phyloP scores from a whole-genome alignment of 2,113 vertebrate genomes.

The Amphilophus citrinellus region DNA sequence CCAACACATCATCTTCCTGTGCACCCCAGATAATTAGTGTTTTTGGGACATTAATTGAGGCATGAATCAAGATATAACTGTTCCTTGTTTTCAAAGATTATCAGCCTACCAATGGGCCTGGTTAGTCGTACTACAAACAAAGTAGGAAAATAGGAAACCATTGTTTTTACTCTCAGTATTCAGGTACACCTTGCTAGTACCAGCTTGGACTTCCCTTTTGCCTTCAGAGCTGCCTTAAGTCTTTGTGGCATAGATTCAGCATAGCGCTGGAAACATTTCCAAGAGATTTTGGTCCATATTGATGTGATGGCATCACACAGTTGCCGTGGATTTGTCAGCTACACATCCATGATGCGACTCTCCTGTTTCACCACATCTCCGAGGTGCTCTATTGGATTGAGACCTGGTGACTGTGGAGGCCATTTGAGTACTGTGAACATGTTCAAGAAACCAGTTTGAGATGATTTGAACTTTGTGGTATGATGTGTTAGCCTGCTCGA shows the following conservation, averaged over 20 bases:
- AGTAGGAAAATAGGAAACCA: not conserved
- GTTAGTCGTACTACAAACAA: not conserved
- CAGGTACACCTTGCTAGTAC: not conserved
- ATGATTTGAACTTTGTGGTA: not conserved
- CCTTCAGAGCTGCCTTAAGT: not conserved
- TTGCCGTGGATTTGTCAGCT: not conserved
- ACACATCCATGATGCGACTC: not conserved
- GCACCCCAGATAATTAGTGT: not conserved
- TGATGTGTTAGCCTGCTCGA: not conserved
- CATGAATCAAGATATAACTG: not conserved
- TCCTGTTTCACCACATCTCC: not conserved
- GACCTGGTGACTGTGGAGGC: not conserved
- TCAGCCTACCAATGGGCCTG: not conserved
- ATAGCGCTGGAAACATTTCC: not conserved
- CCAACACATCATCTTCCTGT: not conserved
- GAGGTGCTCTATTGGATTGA: not conserved
- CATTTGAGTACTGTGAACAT: not conserved
- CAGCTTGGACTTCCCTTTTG: not conserved
- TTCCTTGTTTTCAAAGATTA: not conserved
- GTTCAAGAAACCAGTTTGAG: not conserved
- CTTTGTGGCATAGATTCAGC: not conserved
- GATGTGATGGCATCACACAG: fast-evolving
- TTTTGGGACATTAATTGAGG: not conserved
- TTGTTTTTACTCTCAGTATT: not conserved
- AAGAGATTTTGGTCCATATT: not conserved